A percentile compares a stretch with the other conserved stretches of the same genome.
phyloP scores from a whole-genome alignment of 92 coral and sea anemone genomes.

The Isaurus tuberculatus region DNA sequence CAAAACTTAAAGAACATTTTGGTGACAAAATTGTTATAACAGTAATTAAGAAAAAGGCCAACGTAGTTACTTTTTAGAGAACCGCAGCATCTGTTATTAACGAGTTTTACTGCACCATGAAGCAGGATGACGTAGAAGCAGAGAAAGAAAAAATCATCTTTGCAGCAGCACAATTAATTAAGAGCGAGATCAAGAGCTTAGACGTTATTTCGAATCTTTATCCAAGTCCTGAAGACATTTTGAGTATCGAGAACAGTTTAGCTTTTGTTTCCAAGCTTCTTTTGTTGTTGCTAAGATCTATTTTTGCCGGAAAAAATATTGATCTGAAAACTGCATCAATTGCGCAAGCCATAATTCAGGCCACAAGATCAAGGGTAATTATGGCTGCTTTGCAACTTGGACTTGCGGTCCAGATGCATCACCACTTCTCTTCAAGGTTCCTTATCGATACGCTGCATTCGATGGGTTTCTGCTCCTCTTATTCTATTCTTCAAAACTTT shows the following conservation, averaged over 20 bases:
- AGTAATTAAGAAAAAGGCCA: not conserved
- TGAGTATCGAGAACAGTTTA: not conserved
- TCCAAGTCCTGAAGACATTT: not conserved
- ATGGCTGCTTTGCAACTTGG: not conserved
- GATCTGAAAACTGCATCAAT: not conserved
- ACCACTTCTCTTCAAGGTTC: not conserved
- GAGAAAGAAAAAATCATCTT: not conserved
- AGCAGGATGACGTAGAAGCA: not conserved
- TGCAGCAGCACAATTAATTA: not conserved
- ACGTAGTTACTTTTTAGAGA: slow-evolving; percentile 13
- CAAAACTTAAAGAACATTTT: slow-evolving; percentile 5
- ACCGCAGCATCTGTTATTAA: not conserved
- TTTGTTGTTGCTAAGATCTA: slow-evolving; percentile 19
- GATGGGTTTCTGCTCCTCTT: not conserved
- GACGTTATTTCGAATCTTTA: not conserved
- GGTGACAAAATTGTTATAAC: not conserved
- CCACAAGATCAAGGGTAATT: not conserved
- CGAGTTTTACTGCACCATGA: not conserved
- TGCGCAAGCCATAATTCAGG: slow-evolving; percentile 4
- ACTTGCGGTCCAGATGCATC: slow-evolving; percentile 16
- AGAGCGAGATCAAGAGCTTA: not conserved
- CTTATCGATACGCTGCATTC: not conserved
- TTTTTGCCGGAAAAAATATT: not conserved
- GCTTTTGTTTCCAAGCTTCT: slow-evolving; percentile 8
- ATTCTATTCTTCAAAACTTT: not conserved